Percentiles rank a stretch among this genome's conserved stretches.
phyloP scores from a whole-genome alignment of 2,113 vertebrate species.

The Lampris megalopsis region DNA sequence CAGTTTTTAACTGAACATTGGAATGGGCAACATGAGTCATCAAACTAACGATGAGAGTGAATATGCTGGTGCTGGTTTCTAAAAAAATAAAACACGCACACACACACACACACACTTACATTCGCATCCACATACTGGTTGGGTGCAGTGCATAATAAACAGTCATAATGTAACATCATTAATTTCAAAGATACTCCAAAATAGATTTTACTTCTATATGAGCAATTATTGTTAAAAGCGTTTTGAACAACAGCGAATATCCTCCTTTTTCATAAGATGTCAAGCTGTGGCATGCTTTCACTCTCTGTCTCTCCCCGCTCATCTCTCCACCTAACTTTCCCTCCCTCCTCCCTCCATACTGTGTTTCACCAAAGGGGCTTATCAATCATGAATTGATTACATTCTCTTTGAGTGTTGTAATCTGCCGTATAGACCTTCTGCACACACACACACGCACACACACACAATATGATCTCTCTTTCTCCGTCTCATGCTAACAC shows the following conservation, averaged over 20 bases:
- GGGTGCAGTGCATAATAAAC: too few species aligned
- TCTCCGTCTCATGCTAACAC: background rate
- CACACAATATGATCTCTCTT: background rate
- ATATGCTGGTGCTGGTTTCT: too few species aligned
- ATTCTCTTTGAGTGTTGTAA: constrained; percentile 18
- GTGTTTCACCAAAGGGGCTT: background rate
- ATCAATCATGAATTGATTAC: constrained; percentile 27
- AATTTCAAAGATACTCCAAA: too few species aligned
- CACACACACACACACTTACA: constrained; percentile 7
- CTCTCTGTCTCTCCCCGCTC: background rate
- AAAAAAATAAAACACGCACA: background rate
- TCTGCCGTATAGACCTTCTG: constrained; percentile 1
- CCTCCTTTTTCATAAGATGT: background rate
- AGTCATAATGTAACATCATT: too few species aligned
- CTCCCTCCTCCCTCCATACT: background rate
- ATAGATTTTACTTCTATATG: too few species aligned
- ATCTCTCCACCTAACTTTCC: too few species aligned
- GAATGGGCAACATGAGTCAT: too few species aligned
- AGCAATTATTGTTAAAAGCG: too few species aligned
- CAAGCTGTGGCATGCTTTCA: background rate
- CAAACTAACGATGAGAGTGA: too few species aligned
- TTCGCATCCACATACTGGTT: too few species aligned
- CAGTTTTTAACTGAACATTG: too few species aligned
- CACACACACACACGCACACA: constrained; percentile 13
- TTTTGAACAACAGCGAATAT: background rate